Evolutionary conservation across 2,113 vertebrate species (phyloP).

Genomic region (Mirounga angustirostris): DNA sequence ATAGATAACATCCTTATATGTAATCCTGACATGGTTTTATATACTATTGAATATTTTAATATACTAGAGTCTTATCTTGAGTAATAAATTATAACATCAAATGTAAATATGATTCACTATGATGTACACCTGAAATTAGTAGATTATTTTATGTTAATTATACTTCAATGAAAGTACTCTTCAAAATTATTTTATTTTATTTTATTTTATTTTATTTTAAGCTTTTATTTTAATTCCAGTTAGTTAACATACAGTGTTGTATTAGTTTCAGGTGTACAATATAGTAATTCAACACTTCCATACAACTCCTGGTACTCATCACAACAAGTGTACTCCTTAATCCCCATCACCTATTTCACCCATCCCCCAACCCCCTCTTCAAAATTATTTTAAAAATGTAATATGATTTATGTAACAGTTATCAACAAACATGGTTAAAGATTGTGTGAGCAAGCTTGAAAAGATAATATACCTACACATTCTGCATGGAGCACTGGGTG

Average conservation of each 20-base stretch:
- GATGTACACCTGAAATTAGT: background rate
- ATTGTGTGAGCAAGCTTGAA: background rate
- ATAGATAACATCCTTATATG: background rate
- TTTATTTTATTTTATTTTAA: background rate
- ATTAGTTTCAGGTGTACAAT: background rate
- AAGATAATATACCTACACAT: background rate
- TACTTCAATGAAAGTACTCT: background rate
- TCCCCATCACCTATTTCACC: background rate
- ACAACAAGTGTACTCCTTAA: background rate
- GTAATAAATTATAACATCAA: background rate
- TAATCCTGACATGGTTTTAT: background rate
- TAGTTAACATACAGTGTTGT: background rate
- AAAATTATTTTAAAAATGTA: background rate
- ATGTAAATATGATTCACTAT: background rate
- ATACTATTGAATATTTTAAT: background rate
- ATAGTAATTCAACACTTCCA: background rate
- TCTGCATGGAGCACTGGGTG: too few relatives aligned
- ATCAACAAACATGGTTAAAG: background rate
- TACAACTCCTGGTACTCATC: background rate
- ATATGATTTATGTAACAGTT: background rate
- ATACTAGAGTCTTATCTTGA: background rate
- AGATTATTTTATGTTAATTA: background rate
- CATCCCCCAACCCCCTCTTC: background rate
- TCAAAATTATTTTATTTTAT: background rate
- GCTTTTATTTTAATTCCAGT: background rate